Conservation (phyloP, 2,888 invertebrate genomes). For the Augiades crinisus region DNA sequence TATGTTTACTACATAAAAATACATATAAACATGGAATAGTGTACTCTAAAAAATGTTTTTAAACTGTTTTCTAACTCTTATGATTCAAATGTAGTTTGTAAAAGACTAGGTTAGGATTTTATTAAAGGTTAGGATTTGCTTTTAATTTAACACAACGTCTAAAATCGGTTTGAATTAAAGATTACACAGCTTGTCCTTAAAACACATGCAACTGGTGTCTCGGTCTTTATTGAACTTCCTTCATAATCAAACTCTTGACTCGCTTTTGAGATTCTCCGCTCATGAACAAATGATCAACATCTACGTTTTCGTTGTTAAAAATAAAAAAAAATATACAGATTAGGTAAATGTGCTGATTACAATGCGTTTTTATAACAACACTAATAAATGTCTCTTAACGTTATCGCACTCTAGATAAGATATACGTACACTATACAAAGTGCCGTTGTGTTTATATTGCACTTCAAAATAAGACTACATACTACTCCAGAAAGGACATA, state of each 20-base stretch:
- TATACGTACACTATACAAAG: slow-evolving; percentile 43
- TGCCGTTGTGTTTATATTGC: slow-evolving; percentile 71
- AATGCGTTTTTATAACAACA: slow-evolving; percentile 45
- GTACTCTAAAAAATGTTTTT: no score
- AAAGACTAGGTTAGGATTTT: no score
- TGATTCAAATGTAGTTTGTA: no score
- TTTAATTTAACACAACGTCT: no score
- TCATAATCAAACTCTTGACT: background rate
- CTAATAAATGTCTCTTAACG: slow-evolving; percentile 54
- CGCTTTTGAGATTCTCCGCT: background rate
- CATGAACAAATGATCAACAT: no score
- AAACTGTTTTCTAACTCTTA: no score
- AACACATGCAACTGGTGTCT: background rate
- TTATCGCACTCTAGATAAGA: slow-evolving; percentile 71
- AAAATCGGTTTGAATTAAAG: no score
- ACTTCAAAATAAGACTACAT: slow-evolving; percentile 53
- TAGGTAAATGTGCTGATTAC: slow-evolving; percentile 9
- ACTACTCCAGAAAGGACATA: no score
- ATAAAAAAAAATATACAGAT: background rate
- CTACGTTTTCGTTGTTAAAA: no score
- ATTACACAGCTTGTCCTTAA: background rate
- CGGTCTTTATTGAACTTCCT: slow-evolving; percentile 1
- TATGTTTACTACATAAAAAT: no score
- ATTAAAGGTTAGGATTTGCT: no score
- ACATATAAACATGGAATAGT: no score